Percentiles rank a stretch among this genome's conserved stretches.
Conservation (phyloP, 1,140 invertebrate genomes). For the Chelonus insularis region DNA sequence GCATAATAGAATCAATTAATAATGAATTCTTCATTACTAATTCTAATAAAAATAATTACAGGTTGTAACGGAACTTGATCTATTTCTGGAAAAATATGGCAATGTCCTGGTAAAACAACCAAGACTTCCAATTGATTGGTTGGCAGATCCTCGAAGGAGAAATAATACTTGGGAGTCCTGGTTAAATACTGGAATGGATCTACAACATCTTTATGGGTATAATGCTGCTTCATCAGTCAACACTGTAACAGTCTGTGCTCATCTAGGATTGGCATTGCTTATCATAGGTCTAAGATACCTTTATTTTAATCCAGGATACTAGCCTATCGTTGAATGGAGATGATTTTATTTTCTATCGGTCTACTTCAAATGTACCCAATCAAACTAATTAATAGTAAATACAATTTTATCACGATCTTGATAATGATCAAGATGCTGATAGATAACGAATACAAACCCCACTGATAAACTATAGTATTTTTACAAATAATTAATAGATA, state of each 20-base stretch:
- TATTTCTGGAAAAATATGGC: constrained; percentile 50
- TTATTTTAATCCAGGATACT: constrained; percentile 38
- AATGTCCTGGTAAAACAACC: constrained; percentile 46
- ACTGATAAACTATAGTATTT: no score
- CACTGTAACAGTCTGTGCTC: constrained; percentile 38
- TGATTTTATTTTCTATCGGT: background rate
- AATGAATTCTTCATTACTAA: background rate
- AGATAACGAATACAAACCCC: no score
- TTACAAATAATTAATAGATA: no score
- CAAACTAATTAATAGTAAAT: no score
- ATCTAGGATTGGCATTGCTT: constrained; percentile 41
- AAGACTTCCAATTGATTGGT: constrained; percentile 47
- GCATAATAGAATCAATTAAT: background rate
- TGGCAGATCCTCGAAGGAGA: constrained; percentile 55
- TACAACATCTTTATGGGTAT: constrained; percentile 29
- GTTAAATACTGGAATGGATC: constrained; percentile 37
- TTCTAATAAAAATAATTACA: constrained; percentile 15
- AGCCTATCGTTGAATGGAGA: no score
- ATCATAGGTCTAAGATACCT: constrained; percentile 33
- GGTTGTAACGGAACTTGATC: constrained; percentile 52
- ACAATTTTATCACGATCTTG: no score
- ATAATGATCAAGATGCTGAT: no score
- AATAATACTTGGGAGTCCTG: constrained; percentile 61
- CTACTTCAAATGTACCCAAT: no score
- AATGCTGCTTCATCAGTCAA: constrained; percentile 37